phyloP scores from a whole-genome alignment of 2,888 invertebrate genomes.

The Drosophila cognata region DNA sequence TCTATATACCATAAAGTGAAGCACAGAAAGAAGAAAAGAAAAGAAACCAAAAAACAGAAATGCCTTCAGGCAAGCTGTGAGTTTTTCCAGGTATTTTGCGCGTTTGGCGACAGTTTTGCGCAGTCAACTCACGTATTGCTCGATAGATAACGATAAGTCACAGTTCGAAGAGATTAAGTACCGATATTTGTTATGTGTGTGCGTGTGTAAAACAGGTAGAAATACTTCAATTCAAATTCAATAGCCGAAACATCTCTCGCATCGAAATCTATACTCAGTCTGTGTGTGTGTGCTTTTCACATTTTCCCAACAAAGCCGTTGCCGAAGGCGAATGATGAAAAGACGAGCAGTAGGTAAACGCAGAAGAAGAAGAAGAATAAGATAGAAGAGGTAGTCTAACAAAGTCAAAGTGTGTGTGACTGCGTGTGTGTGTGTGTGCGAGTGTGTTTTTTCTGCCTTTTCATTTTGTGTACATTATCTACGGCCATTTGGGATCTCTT shows the following conservation, averaged over 20 bases:
- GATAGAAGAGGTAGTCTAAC: not conserved
- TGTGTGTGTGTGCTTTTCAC: slow-evolving; percentile 63
- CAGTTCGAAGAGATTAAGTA: slow-evolving; percentile 33
- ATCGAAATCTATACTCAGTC: slow-evolving; percentile 3
- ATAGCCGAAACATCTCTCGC: slow-evolving; percentile 24
- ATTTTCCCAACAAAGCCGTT: slow-evolving; percentile 42
- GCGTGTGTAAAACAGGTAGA: slow-evolving; percentile 60
- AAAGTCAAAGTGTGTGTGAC: not conserved
- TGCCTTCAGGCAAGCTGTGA: slow-evolving; percentile 26
- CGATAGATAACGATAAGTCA: slow-evolving; percentile 44
- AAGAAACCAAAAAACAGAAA: slow-evolving; percentile 5
- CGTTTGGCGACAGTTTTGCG: slow-evolving; percentile 52
- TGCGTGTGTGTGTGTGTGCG: not conserved
- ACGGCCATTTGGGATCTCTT: slow-evolving; percentile 10
- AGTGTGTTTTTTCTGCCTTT: slow-evolving; percentile 48
- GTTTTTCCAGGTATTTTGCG: slow-evolving; percentile 50
- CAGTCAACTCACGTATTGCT: slow-evolving; percentile 49
- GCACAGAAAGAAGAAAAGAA: slow-evolving; percentile 3
- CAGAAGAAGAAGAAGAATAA: slow-evolving; percentile 12
- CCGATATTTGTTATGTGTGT: slow-evolving; percentile 15
- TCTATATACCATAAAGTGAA: slow-evolving; percentile 11
- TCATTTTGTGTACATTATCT: slow-evolving; percentile 29
- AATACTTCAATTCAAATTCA: slow-evolving; percentile 28
- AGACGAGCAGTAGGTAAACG: slow-evolving; percentile 26
- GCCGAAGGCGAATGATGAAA: slow-evolving; percentile 29